These are phyloP conservation scores for Melanotus villosus DNA, from an alignment of 2,888 invertebrate genomes.

Conservation along the genomic window DNA sequence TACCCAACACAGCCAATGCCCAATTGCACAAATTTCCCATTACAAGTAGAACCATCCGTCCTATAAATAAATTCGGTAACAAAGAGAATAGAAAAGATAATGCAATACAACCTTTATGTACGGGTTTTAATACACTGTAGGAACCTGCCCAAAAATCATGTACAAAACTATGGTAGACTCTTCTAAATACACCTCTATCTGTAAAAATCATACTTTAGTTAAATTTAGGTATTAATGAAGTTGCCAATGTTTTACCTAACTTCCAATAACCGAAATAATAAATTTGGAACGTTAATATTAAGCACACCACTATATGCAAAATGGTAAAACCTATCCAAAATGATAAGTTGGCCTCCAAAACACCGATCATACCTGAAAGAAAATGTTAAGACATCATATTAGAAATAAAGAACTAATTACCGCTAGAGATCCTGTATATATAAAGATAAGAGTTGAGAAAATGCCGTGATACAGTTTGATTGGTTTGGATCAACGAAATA, in stretches of 20 bases:
- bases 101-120: slow-evolving; percentile 67
- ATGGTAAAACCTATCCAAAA: slow-evolving; percentile 84
- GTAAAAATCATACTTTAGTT: slow-evolving; percentile 36
- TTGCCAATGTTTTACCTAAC: slow-evolving; percentile 76
- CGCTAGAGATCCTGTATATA: too few relatives aligned
- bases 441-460: too few relatives aligned
- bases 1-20: slow-evolving; percentile 77
- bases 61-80: too few relatives aligned
- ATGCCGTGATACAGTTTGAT: too few relatives aligned
- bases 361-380: slow-evolving; percentile 74
- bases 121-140: slow-evolving; percentile 66
- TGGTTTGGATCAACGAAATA: too few relatives aligned
- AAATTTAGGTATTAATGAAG: too few relatives aligned
- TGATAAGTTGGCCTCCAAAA: slow-evolving; percentile 74
- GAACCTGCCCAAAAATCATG: slow-evolving; percentile 68
- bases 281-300: slow-evolving; percentile 79
- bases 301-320: slow-evolving; percentile 76
- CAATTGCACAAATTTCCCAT: slow-evolving; percentile 77
- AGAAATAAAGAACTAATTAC: too few relatives aligned
- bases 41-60: slow-evolving; percentile 73
- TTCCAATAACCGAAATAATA: slow-evolving; percentile 84
- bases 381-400: too few relatives aligned
- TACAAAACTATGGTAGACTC: slow-evolving; percentile 58
- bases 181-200: slow-evolving; percentile 58
- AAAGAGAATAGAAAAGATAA: too few relatives aligned